Conservation (phyloP, 2,797 vertebrate genomes). For the Sebastes vulpes region DNA sequence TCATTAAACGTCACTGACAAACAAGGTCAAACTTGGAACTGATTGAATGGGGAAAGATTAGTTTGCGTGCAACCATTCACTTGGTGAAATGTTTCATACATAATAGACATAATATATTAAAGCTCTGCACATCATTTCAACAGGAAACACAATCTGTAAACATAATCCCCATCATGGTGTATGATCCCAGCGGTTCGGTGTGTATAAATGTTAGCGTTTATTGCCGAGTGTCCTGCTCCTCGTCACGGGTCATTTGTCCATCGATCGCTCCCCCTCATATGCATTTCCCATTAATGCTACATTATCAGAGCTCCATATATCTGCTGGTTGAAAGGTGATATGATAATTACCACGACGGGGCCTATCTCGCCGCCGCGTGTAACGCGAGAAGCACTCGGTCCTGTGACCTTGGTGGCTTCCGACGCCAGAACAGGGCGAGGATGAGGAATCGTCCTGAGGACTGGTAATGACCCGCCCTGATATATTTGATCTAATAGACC, state of each 20-base stretch:
- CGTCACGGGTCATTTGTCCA: constrained; percentile 69
- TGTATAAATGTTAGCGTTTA: constrained; percentile 29
- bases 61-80: not conserved
- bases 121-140: not conserved
- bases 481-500: constrained; percentile 42
- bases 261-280: constrained; percentile 66
- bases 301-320: constrained; percentile 76
- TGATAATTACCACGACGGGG: constrained; percentile 73
- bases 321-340: constrained; percentile 80
- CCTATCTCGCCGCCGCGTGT: constrained; percentile 51
- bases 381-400: constrained; percentile 67
- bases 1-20: not conserved
- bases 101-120: not conserved
- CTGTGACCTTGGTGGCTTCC: constrained; percentile 75
- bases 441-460: constrained; percentile 53
- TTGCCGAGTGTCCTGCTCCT: constrained; percentile 48
- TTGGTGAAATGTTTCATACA: not conserved
- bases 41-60: not conserved
- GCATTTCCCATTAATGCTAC: constrained; percentile 82
- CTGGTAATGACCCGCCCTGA: constrained; percentile 59
- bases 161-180: not conserved
- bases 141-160: not conserved
- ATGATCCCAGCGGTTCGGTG: not conserved
- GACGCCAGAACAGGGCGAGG: constrained; percentile 16
- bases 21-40: not conserved